Evolutionary conservation across 1,140 invertebrate genomes (phyloP).

Genomic region (Epicauta chinensis): DNA sequence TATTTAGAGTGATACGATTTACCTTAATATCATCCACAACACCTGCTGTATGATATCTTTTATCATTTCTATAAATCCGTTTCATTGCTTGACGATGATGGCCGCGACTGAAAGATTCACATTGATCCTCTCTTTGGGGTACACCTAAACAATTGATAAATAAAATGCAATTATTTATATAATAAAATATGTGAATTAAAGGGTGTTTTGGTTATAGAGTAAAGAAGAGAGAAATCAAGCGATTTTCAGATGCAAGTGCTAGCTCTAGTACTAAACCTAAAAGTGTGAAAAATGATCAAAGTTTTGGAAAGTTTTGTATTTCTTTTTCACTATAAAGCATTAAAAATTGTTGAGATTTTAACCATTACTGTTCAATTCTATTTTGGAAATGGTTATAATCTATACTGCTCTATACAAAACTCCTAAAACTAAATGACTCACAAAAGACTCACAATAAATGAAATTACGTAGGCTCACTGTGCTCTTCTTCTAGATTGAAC

Average conservation of each 20-base stretch:
- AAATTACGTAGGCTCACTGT: conserved; percentile 38
- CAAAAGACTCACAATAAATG: conserved; percentile 35
- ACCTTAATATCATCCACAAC: conserved; percentile 61
- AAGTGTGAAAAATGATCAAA: background rate
- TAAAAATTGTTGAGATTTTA: conserved; percentile 4
- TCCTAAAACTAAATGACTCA: conserved; percentile 19
- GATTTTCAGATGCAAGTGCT: conserved; percentile 10
- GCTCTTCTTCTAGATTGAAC: conserved; percentile 39
- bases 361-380: background rate
- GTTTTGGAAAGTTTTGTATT: conserved; percentile 17
- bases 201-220: background rate
- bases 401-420: conserved; percentile 15
- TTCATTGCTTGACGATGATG: conserved; percentile 43
- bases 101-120: conserved; percentile 40
- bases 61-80: conserved; percentile 47
- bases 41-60: conserved; percentile 58
- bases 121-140: conserved; percentile 31
- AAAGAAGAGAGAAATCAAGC: conserved; percentile 2
- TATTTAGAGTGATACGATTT: conserved; percentile 20
- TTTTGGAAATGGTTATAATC: background rate
- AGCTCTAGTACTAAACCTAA: conserved; percentile 11
- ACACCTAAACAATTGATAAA: conserved; percentile 16
- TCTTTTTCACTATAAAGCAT: conserved; percentile 5
- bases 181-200: too few species aligned
- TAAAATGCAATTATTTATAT: too few species aligned